These are phyloP conservation scores for Meandrina meandrites DNA, from an alignment of 92 coral and sea anemone species.

Conservation along the genomic window DNA sequence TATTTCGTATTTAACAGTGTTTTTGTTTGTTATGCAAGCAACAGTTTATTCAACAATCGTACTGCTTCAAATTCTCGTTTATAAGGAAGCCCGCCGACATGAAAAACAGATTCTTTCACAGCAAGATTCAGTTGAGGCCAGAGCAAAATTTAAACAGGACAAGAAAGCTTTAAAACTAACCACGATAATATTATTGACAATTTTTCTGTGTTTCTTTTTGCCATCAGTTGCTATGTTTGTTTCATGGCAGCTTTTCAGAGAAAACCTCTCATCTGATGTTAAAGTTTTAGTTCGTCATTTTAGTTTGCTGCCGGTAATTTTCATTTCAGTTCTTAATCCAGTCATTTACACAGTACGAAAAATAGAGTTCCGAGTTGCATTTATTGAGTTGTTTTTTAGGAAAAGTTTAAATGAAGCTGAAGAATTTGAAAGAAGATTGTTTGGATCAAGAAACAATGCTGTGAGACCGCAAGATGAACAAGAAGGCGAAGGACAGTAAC, in stretches of 20 bases:
- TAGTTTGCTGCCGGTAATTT: too few species aligned
- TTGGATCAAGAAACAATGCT: not conserved
- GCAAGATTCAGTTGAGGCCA: not conserved
- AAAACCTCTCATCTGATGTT: not conserved
- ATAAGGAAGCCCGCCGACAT: not conserved
- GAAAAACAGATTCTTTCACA: slow-evolving; percentile 1
- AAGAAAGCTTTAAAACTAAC: slow-evolving; percentile 7
- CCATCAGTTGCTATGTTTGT: not conserved
- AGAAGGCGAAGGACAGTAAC: not conserved
- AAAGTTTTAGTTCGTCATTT: not conserved
- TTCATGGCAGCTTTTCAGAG: not conserved
- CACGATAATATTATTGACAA: not conserved
- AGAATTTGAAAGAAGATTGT: not conserved
- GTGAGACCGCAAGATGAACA: not conserved
- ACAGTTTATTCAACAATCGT: not conserved
- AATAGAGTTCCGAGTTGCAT: not conserved
- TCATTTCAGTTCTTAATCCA: slow-evolving; percentile 3
- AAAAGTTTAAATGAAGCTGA: not conserved
- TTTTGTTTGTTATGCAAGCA: not conserved
- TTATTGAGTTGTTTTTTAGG: not conserved
- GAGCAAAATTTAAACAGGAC: not conserved
- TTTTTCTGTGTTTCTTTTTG: not conserved
- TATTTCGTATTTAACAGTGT: too few species aligned
- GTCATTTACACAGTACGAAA: slow-evolving; percentile 1
- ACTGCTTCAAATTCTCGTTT: slow-evolving; percentile 1